These are phyloP conservation scores for Pantherophis alleghaniensis DNA, from an alignment of 2,797 vertebrate genomes.

Conservation along the genomic window DNA sequence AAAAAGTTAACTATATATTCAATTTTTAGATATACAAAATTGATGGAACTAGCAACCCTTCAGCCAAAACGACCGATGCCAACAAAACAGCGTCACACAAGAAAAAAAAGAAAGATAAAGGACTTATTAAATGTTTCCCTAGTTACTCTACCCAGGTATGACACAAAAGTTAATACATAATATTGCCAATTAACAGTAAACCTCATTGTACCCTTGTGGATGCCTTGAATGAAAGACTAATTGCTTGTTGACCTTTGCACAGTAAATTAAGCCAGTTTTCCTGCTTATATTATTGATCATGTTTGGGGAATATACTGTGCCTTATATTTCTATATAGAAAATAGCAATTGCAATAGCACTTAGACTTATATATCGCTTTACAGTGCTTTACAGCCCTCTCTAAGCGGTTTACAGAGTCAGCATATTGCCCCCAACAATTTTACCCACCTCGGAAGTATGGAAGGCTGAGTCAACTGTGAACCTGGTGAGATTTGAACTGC, in stretches of 20 bases:
- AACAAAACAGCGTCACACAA: constrained; percentile 79
- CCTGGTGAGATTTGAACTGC: too few relatives aligned
- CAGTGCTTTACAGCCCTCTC: too few relatives aligned
- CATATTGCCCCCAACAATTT: too few relatives aligned
- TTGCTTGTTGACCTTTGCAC: background rate
- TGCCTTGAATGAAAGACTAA: background rate
- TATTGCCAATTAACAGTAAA: background rate
- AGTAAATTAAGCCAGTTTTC: background rate
- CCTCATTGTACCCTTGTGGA: background rate
- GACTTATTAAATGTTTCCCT: constrained; percentile 83
- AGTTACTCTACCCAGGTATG: constrained; percentile 80
- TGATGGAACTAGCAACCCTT: constrained; percentile 91
- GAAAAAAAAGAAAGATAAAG: constrained; percentile 92
- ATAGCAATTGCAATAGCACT: background rate
- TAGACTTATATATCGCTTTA: too few relatives aligned
- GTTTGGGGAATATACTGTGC: background rate
- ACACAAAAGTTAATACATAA: background rate
- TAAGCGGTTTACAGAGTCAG: too few relatives aligned
- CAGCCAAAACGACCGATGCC: constrained; percentile 88
- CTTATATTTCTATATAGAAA: background rate
- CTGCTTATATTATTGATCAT: background rate
- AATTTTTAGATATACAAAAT: constrained; percentile 80
- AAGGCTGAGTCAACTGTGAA: too few relatives aligned
- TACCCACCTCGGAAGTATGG: too few relatives aligned
- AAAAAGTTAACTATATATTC: constrained; percentile 28